Conservation (phyloP, 2,113 vertebrate genomes). For the Corythaixoides concolor region DNA sequence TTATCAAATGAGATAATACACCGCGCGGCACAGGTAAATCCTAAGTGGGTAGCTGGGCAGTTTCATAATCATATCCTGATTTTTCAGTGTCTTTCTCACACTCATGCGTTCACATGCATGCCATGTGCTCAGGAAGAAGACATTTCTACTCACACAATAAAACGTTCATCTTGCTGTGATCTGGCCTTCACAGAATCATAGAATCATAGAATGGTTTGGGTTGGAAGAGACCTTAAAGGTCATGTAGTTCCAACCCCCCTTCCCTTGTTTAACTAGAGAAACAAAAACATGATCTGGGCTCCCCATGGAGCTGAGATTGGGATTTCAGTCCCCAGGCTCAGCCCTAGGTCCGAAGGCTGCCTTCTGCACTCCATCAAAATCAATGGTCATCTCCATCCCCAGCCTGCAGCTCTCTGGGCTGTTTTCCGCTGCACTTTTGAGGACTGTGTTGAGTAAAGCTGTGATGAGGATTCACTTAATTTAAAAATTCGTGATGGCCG, state of each 20-base stretch:
- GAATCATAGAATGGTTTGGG: too few species aligned
- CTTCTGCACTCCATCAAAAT: neutral
- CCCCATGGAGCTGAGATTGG: neutral
- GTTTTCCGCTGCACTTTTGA: neutral
- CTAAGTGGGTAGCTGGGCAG: neutral
- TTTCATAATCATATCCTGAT: neutral
- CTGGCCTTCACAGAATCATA: neutral
- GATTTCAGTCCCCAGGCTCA: neutral
- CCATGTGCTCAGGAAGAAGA: neutral
- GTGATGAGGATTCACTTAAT: neutral
- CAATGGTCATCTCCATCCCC: neutral
- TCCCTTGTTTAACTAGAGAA: neutral
- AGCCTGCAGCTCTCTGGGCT: neutral
- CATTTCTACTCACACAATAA: neutral
- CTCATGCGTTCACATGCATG: neutral
- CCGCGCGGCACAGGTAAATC: neutral
- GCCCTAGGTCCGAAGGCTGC: neutral
- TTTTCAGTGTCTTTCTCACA: slow-evolving; percentile 28
- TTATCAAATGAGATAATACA: neutral
- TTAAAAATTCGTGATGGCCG: fast-evolving
- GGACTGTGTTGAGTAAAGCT: fast-evolving
- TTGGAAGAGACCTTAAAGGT: too few species aligned
- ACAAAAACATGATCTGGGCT: neutral
- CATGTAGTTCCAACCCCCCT: neutral
- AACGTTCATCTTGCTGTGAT: neutral